phyloP scores from a whole-genome alignment of 2,888 invertebrate genomes.

The Apodemia hepburni region DNA sequence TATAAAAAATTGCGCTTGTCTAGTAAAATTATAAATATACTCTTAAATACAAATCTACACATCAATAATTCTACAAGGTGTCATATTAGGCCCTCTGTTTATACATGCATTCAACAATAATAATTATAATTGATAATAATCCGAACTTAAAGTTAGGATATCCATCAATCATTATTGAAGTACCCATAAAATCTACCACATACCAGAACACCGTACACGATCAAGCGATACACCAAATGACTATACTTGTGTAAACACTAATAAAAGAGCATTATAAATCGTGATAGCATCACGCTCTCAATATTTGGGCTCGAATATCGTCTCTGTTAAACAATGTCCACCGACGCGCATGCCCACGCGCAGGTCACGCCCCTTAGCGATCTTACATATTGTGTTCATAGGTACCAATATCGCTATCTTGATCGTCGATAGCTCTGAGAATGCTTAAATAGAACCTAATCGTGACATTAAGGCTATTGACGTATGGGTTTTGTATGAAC shows the following conservation, averaged over 20 bases:
- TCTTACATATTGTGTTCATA: constrained; percentile 51
- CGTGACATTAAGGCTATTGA: constrained; percentile 16
- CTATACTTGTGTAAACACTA: constrained; percentile 64
- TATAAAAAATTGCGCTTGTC: too few species aligned
- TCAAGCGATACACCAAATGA: constrained; percentile 11
- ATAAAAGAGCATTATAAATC: constrained; percentile 74
- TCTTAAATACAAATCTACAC: too few species aligned
- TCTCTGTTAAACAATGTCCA: constrained; percentile 68
- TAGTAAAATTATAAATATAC: too few species aligned
- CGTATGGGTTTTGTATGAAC: constrained; percentile 13
- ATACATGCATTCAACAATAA: too few species aligned
- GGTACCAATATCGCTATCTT: constrained; percentile 45
- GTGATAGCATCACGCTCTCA: constrained; percentile 64
- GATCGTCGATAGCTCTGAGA: constrained; percentile 46
- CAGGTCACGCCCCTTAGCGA: constrained; percentile 57
- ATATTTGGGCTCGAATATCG: constrained; percentile 64
- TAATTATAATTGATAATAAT: background rate
- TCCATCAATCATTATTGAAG: constrained; percentile 12
- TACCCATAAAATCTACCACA: constrained; percentile 10
- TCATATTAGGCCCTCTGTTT: too few species aligned
- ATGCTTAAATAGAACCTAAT: constrained; percentile 37
- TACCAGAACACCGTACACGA: constrained; percentile 1
- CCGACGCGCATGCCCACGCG: constrained; percentile 67
- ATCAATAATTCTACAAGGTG: too few species aligned
- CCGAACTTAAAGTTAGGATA: background rate